A percentile compares a stretch with the other conserved stretches of the same genome.
Conservation (phyloP, 2,888 invertebrate genomes). For the Koerneria pararmatus region DNA sequence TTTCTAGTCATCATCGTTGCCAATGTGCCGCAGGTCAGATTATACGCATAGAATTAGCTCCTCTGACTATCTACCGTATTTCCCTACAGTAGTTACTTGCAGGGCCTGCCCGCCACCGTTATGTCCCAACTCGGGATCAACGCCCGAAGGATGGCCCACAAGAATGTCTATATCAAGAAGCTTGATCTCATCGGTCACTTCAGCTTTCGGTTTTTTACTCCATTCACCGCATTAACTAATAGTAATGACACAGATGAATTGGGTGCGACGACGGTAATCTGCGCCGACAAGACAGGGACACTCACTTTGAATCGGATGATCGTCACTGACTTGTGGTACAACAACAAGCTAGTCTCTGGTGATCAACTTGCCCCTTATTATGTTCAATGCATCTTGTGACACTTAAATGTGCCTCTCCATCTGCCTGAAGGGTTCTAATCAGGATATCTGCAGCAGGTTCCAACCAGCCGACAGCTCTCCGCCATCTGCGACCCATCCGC, state of each 20-base stretch:
- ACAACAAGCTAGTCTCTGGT: slow-evolving; percentile 31
- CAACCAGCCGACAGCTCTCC: neutral
- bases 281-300: slow-evolving; percentile 96
- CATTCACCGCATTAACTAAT: neutral
- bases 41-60: neutral
- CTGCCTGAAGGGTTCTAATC: too few relatives aligned
- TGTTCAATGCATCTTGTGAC: too few relatives aligned
- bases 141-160: slow-evolving; percentile 96
- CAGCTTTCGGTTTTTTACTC: neutral
- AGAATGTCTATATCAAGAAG: slow-evolving; percentile 87
- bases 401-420: too few relatives aligned
- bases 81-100: neutral
- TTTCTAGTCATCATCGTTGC: slow-evolving; percentile 57
- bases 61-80: neutral
- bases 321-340: slow-evolving; percentile 55
- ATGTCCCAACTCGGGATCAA: slow-evolving; percentile 57
- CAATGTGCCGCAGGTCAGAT: slow-evolving; percentile 46
- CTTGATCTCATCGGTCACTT: slow-evolving; percentile 50
- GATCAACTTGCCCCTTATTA: neutral
- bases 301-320: slow-evolving; percentile 92
- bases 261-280: slow-evolving; percentile 88
- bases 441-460: neutral
- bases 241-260: slow-evolving; percentile 65
- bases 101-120: slow-evolving; percentile 56
- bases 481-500: slow-evolving; percentile 4